These are phyloP conservation scores for Austrolebias charrua DNA, from an alignment of 2,797 vertebrate genomes.

Conservation along the genomic window DNA sequence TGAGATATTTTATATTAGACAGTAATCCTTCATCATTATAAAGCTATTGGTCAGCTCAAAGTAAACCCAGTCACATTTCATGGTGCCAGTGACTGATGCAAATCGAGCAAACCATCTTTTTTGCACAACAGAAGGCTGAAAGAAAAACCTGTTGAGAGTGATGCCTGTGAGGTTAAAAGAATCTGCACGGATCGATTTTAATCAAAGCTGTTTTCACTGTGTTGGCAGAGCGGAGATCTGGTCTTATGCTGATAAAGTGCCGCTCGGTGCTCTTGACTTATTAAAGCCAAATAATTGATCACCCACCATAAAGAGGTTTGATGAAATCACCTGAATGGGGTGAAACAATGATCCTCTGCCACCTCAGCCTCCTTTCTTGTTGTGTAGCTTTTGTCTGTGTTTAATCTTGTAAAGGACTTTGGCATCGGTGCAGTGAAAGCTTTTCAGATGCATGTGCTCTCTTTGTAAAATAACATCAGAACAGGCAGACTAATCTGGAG, in stretches of 20 bases:
- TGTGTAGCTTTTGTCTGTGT: neutral
- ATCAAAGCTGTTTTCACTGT: no score
- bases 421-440: neutral
- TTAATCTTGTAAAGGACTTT: neutral
- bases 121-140: no score
- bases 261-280: conserved; percentile 36
- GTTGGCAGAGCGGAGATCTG: neutral
- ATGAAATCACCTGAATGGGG: conserved; percentile 36
- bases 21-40: no score
- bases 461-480: neutral
- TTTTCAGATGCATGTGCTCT: neutral
- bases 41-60: no score
- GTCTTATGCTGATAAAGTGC: conserved; percentile 46
- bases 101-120: no score
- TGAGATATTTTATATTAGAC: no score
- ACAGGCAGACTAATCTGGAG: neutral
- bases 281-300: conserved; percentile 50
- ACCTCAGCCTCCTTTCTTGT: neutral
- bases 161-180: no score
- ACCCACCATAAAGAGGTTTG: conserved; percentile 36
- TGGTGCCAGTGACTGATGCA: no score
- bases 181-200: no score
- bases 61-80: no score
- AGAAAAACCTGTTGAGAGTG: no score
- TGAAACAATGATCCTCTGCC: conserved; percentile 18